phyloP scores from a whole-genome alignment of 2,797 vertebrate species.

The Momotus momota region DNA sequence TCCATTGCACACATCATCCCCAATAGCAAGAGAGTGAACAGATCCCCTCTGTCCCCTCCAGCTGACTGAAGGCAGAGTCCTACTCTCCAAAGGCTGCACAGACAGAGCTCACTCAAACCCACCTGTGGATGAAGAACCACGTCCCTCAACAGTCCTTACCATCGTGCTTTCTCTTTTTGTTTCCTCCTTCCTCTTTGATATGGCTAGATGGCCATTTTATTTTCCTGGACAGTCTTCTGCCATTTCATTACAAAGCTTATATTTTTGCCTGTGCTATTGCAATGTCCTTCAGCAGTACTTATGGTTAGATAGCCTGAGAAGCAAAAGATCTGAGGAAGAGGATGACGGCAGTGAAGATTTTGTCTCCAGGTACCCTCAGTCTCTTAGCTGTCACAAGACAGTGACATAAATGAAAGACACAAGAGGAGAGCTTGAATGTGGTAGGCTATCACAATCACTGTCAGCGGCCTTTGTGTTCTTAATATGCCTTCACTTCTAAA shows the following conservation, averaged over 20 bases:
- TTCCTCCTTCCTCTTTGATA: neutral
- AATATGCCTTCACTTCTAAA: neutral
- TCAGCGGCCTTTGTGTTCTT: neutral
- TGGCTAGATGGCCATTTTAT: neutral
- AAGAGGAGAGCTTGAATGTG: neutral
- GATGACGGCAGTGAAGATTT: neutral
- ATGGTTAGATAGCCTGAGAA: neutral
- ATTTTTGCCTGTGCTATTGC: neutral
- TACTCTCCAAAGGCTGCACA: neutral
- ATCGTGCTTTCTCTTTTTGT: neutral
- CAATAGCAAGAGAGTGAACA: fast-evolving
- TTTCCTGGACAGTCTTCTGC: neutral
- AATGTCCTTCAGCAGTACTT: neutral
- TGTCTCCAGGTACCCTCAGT: neutral
- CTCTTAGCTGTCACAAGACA: neutral
- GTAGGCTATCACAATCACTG: no score
- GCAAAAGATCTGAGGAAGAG: neutral
- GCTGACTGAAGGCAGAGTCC: neutral
- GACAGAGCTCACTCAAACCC: neutral
- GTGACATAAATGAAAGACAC: neutral
- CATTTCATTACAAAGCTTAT: neutral
- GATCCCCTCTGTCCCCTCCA: neutral
- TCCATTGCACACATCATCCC: no score
- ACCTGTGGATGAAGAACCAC: neutral
- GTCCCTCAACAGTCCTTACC: neutral